Conservation (phyloP, 1,140 invertebrate genomes). For the Gonatopus flavifemur region DNA sequence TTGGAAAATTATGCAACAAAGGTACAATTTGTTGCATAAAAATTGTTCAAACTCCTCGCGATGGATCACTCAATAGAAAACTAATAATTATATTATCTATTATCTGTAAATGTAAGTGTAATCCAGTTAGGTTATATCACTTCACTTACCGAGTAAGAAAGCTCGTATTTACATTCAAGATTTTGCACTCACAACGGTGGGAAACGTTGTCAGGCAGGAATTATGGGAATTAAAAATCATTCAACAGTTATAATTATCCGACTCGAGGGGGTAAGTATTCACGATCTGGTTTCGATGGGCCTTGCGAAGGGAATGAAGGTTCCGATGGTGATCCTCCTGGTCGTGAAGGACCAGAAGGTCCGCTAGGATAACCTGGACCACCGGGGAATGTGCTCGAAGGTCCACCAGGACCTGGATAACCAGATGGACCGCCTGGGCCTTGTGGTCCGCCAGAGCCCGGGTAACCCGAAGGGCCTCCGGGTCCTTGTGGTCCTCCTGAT, state of each 20-base stretch:
- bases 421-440: constrained; percentile 16
- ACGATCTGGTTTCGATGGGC: constrained; percentile 43
- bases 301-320: constrained; percentile 32
- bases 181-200: constrained; percentile 29
- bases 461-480: constrained; percentile 8
- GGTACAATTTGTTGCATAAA: constrained; percentile 14
- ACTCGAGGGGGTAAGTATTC: constrained; percentile 47
- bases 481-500: constrained; percentile 8
- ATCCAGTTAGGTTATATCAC: constrained; percentile 31
- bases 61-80: constrained; percentile 7
- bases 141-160: constrained; percentile 42
- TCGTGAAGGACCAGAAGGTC: constrained; percentile 19
- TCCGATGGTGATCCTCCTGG: constrained; percentile 27
- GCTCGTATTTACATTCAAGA: constrained; percentile 47
- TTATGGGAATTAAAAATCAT: no score
- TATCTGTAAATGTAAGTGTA: constrained; percentile 23
- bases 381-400: constrained; percentile 26
- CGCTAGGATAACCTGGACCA: constrained; percentile 28
- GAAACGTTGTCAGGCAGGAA: constrained; percentile 14
- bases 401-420: no score
- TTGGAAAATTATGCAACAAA: background rate
- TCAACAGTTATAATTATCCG: constrained; percentile 38
- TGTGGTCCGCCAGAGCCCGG: constrained; percentile 18
- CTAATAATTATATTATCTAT: constrained; percentile 15
- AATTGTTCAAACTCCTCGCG: constrained; percentile 15